These are phyloP conservation scores for Microplitis deprimator DNA, from an alignment of 2,888 invertebrate species.

Conservation along the genomic window DNA sequence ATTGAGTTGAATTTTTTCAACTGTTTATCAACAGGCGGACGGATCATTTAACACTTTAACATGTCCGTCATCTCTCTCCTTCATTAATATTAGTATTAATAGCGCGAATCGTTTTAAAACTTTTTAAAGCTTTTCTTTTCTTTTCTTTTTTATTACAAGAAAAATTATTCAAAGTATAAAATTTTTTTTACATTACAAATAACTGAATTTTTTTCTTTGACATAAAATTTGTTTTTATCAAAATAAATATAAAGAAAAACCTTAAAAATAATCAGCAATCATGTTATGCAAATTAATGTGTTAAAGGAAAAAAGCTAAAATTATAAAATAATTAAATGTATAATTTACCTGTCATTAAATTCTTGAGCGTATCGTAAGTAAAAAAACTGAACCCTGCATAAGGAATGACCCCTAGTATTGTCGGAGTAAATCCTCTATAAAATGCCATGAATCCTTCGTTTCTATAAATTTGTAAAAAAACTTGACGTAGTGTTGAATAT, in stretches of 20 bases:
- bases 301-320: not conserved
- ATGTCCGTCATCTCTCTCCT: slow-evolving; percentile 22
- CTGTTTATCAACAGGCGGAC: slow-evolving; percentile 51
- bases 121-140: not conserved
- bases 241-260: not conserved
- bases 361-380: slow-evolving; percentile 95
- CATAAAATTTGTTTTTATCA: not conserved
- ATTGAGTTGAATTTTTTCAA: slow-evolving; percentile 60
- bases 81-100: slow-evolving; percentile 1
- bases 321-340: slow-evolving; percentile 3
- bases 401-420: slow-evolving; percentile 93
- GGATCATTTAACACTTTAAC: slow-evolving; percentile 26
- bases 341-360: slow-evolving; percentile 73
- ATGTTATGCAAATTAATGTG: not conserved
- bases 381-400: slow-evolving; percentile 98
- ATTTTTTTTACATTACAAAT: not conserved
- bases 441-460: slow-evolving; percentile 85
- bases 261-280: not conserved
- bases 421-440: slow-evolving; percentile 91
- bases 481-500: slow-evolving; percentile 77
- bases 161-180: not conserved
- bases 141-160: not conserved
- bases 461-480: slow-evolving; percentile 80
- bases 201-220: not conserved
- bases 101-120: not conserved